Evolutionary conservation across 2,113 vertebrate species (phyloP), one percentile per base, ranked within the genome.

Genomic region (Aix galericulata): DNA sequence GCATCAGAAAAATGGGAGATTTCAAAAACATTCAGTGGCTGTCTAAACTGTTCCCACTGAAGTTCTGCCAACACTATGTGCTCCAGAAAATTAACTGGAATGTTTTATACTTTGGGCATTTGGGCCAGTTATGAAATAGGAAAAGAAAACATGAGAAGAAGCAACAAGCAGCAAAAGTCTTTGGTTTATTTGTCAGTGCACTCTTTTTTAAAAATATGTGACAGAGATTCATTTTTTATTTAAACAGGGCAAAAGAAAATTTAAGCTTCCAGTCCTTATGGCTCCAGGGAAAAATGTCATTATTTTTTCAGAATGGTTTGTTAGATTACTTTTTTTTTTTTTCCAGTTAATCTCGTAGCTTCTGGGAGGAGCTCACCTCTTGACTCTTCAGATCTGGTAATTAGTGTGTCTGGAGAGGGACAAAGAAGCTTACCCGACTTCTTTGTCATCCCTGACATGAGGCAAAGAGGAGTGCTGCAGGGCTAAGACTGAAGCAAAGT

Each of bases 381-480:
- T 91, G 48, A 86, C 25, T 86, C 23, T 66, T 72, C 10, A n/a
- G 25, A 46, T 31, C 23, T 83, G 72, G 12, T 50, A 42, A 36
- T 76, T 71, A 62, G 34, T 32, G 9, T 44, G 10, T 73, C 48
- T 64, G 16, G 27, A 88, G 25, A 50, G 26, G 29, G 13, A 59
- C 53, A 20, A 38, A 79, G 32, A 44, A 50, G 46, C 20, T 48
- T 48, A 11, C 46, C 46, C 20, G 20, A 23, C 48, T 50, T 50
- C 48, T 50, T 50, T 50, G 36, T 32, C 7, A 48, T 38, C 23
- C 63, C 34, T 71, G 27, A 73, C 64, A 64, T 44, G 42, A 91
- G n/a, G n/a, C 26, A 25, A 42, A 34, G 25, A 44, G 17, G 17
- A 85, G 11, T 38, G 26, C 8, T 77, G n/a, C 0, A 0, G 36